phyloP scores from a whole-genome alignment of 2,888 invertebrate species.

The Cheilosia impressa region DNA sequence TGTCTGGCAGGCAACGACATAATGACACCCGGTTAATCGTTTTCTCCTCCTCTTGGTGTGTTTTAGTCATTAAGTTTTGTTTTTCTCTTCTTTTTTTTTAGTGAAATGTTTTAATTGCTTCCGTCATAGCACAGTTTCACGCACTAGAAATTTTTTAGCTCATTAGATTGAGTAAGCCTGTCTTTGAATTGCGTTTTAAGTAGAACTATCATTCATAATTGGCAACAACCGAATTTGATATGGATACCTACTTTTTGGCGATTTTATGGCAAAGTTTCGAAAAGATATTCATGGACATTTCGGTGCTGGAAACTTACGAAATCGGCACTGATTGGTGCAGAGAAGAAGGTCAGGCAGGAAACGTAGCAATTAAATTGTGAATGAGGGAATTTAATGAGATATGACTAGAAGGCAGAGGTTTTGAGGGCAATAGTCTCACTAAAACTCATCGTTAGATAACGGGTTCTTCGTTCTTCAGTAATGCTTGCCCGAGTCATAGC shows the following conservation, averaged over 20 bases:
- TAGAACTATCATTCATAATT: background rate
- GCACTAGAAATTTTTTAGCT: slow-evolving; percentile 45
- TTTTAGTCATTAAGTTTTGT: slow-evolving; percentile 35
- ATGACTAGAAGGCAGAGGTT: no score
- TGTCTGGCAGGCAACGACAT: slow-evolving; percentile 55
- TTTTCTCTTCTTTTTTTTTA: slow-evolving; percentile 16
- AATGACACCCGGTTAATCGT: slow-evolving; percentile 60
- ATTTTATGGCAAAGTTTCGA: background rate
- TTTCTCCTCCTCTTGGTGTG: slow-evolving; percentile 12
- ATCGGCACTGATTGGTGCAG: background rate
- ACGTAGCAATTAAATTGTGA: background rate
- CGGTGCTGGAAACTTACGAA: background rate
- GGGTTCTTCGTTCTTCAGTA: no score
- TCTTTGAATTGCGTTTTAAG: slow-evolving; percentile 7
- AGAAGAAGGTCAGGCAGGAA: slow-evolving; percentile 11
- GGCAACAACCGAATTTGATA: background rate
- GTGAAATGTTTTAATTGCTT: slow-evolving; percentile 68
- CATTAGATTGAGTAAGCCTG: slow-evolving; percentile 28
- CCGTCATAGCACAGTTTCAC: slow-evolving; percentile 65
- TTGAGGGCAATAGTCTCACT: no score
- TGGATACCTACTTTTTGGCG: no score
- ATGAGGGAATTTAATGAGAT: background rate
- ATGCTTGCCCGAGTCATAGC: no score
- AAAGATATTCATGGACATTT: background rate
- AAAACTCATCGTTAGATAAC: no score